Conservation (phyloP, 35 echinoderm and acorn worm species). For the Lytechinus variegatus region DNA sequence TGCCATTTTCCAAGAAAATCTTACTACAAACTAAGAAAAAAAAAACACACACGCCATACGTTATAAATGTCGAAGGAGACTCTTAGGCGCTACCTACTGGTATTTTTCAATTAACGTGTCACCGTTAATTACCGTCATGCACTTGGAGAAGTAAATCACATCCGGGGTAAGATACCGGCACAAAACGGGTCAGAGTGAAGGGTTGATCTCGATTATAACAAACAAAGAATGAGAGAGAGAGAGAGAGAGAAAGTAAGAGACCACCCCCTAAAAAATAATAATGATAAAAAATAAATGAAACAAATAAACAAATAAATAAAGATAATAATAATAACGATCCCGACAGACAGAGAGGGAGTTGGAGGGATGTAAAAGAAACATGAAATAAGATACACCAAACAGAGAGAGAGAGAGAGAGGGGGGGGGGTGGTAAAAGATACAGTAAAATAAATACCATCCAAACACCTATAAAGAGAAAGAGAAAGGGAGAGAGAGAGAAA, state of each 20-base stretch:
- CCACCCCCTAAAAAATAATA: too few species aligned
- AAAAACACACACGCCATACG: background rate
- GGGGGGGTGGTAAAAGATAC: background rate
- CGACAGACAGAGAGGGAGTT: background rate
- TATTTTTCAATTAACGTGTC: constrained; percentile 14
- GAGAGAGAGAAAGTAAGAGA: background rate
- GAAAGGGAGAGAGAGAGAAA: too few species aligned
- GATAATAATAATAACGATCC: too few species aligned
- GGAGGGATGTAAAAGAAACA: background rate
- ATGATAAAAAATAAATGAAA: too few species aligned
- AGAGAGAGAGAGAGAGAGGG: too few species aligned
- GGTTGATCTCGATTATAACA: background rate
- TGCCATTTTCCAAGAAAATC: background rate
- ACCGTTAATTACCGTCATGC: constrained; percentile 3
- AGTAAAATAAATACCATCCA: background rate
- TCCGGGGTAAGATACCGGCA: background rate
- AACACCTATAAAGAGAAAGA: too few species aligned
- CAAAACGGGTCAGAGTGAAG: background rate
- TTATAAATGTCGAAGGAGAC: background rate
- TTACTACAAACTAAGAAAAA: background rate
- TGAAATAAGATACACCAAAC: background rate
- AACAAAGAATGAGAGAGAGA: background rate
- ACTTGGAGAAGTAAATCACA: background rate
- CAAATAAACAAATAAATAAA: too few species aligned
- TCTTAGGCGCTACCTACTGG: background rate